These are phyloP conservation scores for Haliclystus octoradiatus DNA, from an alignment of 30 jellyfish, hydroid and myxozoan genomes.

Conservation along the genomic window DNA sequence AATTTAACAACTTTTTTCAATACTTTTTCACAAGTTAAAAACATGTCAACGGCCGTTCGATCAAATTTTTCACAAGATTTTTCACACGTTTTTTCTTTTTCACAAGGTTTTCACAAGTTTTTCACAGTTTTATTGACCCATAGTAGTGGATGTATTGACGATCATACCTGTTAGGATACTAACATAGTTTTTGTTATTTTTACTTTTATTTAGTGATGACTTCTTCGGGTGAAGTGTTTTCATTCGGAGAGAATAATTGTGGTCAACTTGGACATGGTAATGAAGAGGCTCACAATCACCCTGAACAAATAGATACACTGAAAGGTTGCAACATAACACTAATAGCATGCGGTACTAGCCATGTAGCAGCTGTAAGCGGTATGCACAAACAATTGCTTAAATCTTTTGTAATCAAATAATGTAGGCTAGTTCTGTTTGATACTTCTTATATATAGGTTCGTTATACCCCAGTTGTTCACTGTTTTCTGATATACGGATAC, in stretches of 20 bases:
- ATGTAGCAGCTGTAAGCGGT: constrained; percentile 90
- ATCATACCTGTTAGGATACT: not conserved
- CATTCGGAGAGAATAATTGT: constrained; percentile 70
- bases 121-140: not conserved
- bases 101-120: no score
- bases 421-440: no score
- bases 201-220: constrained; percentile 46
- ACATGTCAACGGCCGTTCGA: no score
- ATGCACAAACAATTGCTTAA: not conserved
- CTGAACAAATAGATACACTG: constrained; percentile 38
- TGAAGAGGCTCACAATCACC: constrained; percentile 17
- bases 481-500: no score
- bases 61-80: no score
- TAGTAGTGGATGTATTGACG: not conserved
- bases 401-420: not conserved
- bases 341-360: constrained; percentile 76
- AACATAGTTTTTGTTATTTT: not conserved
- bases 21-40: no score
- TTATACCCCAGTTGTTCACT: no score
- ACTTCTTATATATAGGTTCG: no score
- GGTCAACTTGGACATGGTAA: constrained; percentile 96
- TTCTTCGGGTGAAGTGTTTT: constrained; percentile 34
- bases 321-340: constrained; percentile 10
- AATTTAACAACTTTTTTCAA: no score
- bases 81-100: no score